A percentile compares a stretch with the other conserved stretches of the same genome.
These are phyloP conservation scores for Clarias platycephalus DNA, from an alignment of 2,797 vertebrate genomes.

Conservation along the genomic window DNA sequence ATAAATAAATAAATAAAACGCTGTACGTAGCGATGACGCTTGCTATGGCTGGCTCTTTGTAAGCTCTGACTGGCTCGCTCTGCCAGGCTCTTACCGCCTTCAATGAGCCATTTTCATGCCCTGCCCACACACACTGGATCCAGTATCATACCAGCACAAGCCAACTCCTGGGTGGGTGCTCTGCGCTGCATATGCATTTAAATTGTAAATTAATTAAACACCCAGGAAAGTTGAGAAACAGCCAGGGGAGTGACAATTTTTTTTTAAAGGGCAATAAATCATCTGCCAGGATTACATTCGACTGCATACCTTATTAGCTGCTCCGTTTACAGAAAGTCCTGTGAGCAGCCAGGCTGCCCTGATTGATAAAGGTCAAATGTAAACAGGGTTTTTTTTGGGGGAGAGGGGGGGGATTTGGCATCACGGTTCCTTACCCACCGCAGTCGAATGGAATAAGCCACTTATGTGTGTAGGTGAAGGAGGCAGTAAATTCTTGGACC, in stretches of 20 bases:
- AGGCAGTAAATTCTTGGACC: conserved; percentile 36
- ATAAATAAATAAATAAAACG: conserved; percentile 54
- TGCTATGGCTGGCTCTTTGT: conserved; percentile 76
- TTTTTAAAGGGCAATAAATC: conserved; percentile 69
- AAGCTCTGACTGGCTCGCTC: conserved; percentile 68
- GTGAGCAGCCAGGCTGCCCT: conserved; percentile 57
- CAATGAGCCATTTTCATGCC: conserved; percentile 68
- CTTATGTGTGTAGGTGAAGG: conserved; percentile 34
- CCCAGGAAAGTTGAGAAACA: conserved; percentile 71
- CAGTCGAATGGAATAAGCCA: conserved; percentile 45
- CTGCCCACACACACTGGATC: conserved; percentile 65
- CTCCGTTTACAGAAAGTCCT: conserved; percentile 63
- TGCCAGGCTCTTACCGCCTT: conserved; percentile 64
- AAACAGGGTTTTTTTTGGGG: conserved; percentile 59
- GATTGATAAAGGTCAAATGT: conserved; percentile 67
- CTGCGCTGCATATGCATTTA: conserved; percentile 71
- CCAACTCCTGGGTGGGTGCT: conserved; percentile 71
- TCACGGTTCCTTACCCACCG: conserved; percentile 38
- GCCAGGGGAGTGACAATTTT: conserved; percentile 64
- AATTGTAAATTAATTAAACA: conserved; percentile 76
- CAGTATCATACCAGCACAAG: conserved; percentile 61
- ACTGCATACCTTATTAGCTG: conserved; percentile 62
- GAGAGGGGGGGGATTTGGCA: conserved; percentile 53
- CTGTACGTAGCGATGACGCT: conserved; percentile 76
- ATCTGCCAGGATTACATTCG: conserved; percentile 68